Base-by-base conservation (phyloP, 1,140 invertebrate species). In the Euura saliciscinereae region DNA sequence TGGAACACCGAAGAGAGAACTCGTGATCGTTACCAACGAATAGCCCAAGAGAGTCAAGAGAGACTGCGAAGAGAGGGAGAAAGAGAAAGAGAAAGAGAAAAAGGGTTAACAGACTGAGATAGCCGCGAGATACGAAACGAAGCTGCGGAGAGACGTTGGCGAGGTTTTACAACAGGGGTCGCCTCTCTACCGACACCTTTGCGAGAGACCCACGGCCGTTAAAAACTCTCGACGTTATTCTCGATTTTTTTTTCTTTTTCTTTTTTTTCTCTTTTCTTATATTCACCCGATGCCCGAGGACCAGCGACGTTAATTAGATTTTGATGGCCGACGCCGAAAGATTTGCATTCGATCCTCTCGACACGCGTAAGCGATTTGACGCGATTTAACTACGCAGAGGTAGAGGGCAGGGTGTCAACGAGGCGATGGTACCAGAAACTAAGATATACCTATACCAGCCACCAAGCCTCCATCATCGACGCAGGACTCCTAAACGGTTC, bases 251-350 rank as follows among this genome's bases (percentile, higher is more conserved):
- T 71, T 43, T 46, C 44, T 66, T 67, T 70, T 76, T 51, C 74
- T 43, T 65, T 13, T 73, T 71, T 65, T 43, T 73, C 59, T 65
- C 68, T 74, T 51, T 76, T 70, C 69, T 45, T 73, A 28, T 72
- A 69, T 71, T 65, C 73, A 64, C 75, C 75, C 76, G 76, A 66
- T 68, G 76, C 75, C 74, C 73, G 79, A 75, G 76, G 70, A 69
- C 45, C 44, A 42, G 44, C 69, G 11, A 46, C 78, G 82, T 83
- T 85, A 85, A 85, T 85, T 85, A 86, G 82, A 85, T 86, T 86
- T 86, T 85, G 83, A 86, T 86, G 84, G 83, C 78, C 80, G 78
- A 28, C 28, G 80, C 80, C 80, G 78, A 76, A 84, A 79, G 81
- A 84, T 86, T 85, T 86, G 84, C 84, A 86, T 86, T 71, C 73